Evolutionary conservation across 2,797 vertebrate species (phyloP), one percentile per base, ranked within the genome.

Genomic region (Neomorphus geoffroyi): DNA sequence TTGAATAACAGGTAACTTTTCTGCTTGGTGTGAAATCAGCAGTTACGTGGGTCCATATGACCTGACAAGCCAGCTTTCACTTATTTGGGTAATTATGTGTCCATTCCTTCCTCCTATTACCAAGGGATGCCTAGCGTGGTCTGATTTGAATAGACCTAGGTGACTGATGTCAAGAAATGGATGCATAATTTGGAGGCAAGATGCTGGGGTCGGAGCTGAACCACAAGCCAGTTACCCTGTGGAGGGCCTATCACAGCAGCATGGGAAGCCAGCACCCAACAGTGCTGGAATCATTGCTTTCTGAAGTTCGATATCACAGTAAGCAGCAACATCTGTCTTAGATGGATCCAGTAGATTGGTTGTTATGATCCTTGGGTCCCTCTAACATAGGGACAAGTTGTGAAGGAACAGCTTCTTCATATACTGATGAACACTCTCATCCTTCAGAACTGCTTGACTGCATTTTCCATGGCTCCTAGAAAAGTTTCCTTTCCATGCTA

Each of bases 91-190:
- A 10, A 86, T 84, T 33, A 4, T 48, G 15, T 39, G 30, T 11
- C 45, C 4, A 0, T 66, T 32, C 48, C 43, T 35, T 88, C 32
- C 64, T 53, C 5, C 5, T 8, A 2, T 35, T 3, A 14, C 17
- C 15, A 23, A 26, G 13, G 45, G 12, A 45, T 50, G 28, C 28
- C 14, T 72, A 33, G 18, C 28, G 2, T 2, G 17, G 23, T 50
- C 13, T 53, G 35, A 5, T 62, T 46, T 6, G 24, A 85, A 54
- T 1, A 45, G 28, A n/a, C 3, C 21, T 32, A 5, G 7, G 7
- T 23, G 41, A n/a, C 11, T 9, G 37, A 43, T 56, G 27, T 45
- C 22, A 53, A 48, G 43, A 53, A 45, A 0, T 0, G 1, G 22
- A 18, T 48, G 39, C 6, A 48, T 14, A 43, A 53, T 46, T 62